Percentiles rank a stretch among this genome's conserved stretches.
Evolutionary conservation across 1,140 invertebrate genomes (phyloP).

Genomic region (Bombus pyrosoma): DNA sequence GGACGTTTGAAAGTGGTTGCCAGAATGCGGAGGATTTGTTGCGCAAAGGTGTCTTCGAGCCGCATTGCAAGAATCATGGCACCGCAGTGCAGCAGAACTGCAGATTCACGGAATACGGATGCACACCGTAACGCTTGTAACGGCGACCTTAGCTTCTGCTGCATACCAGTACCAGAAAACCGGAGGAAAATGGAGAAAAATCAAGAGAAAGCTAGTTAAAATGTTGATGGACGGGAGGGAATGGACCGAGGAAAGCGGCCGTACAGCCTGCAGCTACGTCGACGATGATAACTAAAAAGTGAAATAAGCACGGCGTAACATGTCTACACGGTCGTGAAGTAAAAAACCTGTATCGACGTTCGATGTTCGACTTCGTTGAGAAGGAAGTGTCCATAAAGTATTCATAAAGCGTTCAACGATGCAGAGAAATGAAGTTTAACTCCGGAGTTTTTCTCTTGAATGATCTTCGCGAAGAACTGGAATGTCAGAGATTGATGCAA

Average conservation of each 20-base stretch:
- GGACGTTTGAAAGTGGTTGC: background rate
- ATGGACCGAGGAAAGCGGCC: conserved; percentile 17
- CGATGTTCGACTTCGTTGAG: background rate
- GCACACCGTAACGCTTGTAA: conserved; percentile 2
- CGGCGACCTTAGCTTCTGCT: background rate
- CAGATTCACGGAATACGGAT: conserved; percentile 45
- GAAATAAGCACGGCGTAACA: background rate
- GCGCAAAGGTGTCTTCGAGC: conserved; percentile 45
- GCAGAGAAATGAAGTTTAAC: background rate
- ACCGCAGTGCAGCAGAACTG: conserved; percentile 73
- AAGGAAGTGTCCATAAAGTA: background rate
- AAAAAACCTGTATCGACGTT: conserved; percentile 5
- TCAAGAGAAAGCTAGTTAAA: conserved; percentile 7
- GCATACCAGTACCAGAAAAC: too few species aligned
- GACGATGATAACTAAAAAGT: background rate
- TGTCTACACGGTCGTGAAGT: background rate
- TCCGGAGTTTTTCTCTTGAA: background rate
- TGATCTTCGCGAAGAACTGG: background rate
- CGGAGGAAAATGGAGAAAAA: conserved; percentile 34
- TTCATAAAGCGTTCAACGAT: background rate
- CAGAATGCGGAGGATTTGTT: conserved; percentile 19
- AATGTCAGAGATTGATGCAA: background rate
- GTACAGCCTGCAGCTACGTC: background rate
- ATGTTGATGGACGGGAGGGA: background rate
- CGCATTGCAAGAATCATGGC: conserved; percentile 70